Percentiles rank a stretch among this genome's conserved stretches.
Evolutionary conservation across 2,797 vertebrate species (phyloP).

Genomic region (Notoglanidium macrostoma): DNA sequence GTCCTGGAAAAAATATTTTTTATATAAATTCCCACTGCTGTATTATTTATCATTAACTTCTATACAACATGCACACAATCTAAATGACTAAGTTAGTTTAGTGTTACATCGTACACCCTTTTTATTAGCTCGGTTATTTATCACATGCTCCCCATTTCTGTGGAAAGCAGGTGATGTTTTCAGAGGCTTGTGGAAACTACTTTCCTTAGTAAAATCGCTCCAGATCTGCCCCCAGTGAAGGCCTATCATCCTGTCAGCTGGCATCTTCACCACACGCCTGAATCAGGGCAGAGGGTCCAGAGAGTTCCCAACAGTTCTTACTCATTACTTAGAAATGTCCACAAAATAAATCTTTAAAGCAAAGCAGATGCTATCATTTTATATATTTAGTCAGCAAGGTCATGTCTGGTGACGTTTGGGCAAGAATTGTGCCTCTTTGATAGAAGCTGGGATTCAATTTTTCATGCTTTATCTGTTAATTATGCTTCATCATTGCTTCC

Average conservation of each 20-base stretch:
- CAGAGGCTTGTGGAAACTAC: neutral
- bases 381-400: too few relatives aligned
- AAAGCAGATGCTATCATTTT: neutral
- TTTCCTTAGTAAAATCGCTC: conserved; percentile 26
- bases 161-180: neutral
- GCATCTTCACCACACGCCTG: conserved; percentile 24
- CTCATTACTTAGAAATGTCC: neutral
- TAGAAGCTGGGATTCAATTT: neutral
- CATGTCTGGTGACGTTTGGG: neutral
- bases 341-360: neutral
- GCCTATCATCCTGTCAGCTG: conserved; percentile 32
- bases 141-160: neutral
- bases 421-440: neutral
- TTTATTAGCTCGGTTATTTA: neutral
- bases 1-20: neutral
- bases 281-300: conserved; percentile 20
- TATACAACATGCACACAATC: neutral
- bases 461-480: neutral
- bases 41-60: neutral
- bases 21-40: neutral
- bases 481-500: neutral
- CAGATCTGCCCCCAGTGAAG: conserved; percentile 20
- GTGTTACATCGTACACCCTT: too few relatives aligned
- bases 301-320: conserved; percentile 10
- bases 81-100: neutral